Conservation (phyloP, 2,888 invertebrate species). For the Panzeria rudis region DNA sequence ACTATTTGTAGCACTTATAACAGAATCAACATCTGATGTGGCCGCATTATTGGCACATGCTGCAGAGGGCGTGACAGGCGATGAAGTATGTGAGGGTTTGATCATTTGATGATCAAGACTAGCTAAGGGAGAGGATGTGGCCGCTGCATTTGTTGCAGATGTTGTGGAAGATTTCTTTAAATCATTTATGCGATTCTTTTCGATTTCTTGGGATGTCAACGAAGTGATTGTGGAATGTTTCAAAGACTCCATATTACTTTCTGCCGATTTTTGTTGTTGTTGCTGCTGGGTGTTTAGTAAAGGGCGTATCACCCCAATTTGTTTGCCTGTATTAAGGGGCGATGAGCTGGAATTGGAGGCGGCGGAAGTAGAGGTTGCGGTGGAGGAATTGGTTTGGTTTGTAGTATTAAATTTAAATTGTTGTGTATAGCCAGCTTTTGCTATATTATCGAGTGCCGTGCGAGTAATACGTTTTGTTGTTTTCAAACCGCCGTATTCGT, state of each 20-base stretch:
- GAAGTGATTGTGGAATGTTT: slow-evolving; percentile 66
- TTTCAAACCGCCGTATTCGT: slow-evolving; percentile 79
- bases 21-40: slow-evolving; percentile 77
- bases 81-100: slow-evolving; percentile 70
- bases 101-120: slow-evolving; percentile 80
- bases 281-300: slow-evolving; percentile 74
- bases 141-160: slow-evolving; percentile 44
- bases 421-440: slow-evolving; percentile 88
- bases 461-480: slow-evolving; percentile 84
- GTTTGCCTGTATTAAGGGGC: slow-evolving; percentile 78
- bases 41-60: slow-evolving; percentile 12
- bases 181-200: slow-evolving; percentile 88
- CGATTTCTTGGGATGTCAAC: slow-evolving; percentile 87
- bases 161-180: slow-evolving; percentile 85
- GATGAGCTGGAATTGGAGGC: neutral
- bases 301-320: slow-evolving; percentile 86
- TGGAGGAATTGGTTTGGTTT: slow-evolving; percentile 73
- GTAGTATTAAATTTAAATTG: slow-evolving; percentile 83
- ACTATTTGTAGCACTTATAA: slow-evolving; percentile 74
- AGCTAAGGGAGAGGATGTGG: slow-evolving; percentile 71
- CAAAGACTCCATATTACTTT: slow-evolving; percentile 73
- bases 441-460: slow-evolving; percentile 87
- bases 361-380: neutral
- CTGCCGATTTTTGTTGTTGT: slow-evolving; percentile 49
- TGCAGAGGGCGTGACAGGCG: slow-evolving; percentile 36